Base-by-base conservation (phyloP, 2,888 invertebrate species). In the Enchytraeus crypticus region DNA sequence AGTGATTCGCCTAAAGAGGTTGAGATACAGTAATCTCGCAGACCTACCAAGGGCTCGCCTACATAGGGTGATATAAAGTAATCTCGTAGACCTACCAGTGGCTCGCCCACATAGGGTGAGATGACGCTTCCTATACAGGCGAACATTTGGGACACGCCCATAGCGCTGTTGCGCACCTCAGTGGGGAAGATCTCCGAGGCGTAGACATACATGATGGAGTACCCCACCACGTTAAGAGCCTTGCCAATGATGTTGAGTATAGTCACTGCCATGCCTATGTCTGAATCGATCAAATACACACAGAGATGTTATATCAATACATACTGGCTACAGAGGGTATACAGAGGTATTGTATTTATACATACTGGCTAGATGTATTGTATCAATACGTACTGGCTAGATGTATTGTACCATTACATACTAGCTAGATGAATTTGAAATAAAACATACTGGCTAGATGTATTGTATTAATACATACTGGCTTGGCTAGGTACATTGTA, bases 111-210 rank as follows among this genome's bases (percentile, higher is more conserved):
- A 55, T 55, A 67, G 3, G 66, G 66, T 4, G 67, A 61, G 4
- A 56, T 54, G 54, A 67, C 66, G 21, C 64, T 59, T 33, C 64
- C 63, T 26, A 67, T 51, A 2, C 65, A 51, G 1, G 64, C 67
- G 18, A 26, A 53, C 21, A 56, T 56, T 14, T 61, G 59, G 5
- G 56, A 30, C 8, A 54, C 29, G 5, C 64, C 66, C n/a, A 67
- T 46, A 11, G 57, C 67, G 30, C 56, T 60, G 49, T 66, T 66
- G 4, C 67, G 51, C 21, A 67, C 62, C 30, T 64, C 66, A 5
- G 67, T 67, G 8, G 67, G 67, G 53, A 66, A 60, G 30, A 67
- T 38, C 49, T 67, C 67, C 2, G 60, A 43, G 1, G 67, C 47
- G 55, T 55, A 67, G 14, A 67, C 59, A 27, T 66, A 66, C 33